Evolutionary conservation across 2,797 vertebrate genomes (phyloP).

Genomic region (Sebastes ruberrimus): DNA sequence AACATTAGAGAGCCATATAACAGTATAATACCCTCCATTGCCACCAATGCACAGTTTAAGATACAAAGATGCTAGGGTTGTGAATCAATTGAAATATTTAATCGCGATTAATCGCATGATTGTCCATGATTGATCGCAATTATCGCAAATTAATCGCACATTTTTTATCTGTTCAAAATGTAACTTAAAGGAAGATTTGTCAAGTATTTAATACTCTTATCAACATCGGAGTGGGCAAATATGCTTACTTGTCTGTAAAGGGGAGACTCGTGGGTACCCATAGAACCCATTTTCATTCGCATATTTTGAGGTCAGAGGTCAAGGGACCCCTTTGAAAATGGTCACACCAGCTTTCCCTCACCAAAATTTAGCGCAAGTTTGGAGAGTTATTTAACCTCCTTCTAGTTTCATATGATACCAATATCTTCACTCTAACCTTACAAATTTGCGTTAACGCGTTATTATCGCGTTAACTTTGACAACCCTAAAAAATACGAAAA

Average conservation of each 20-base stretch:
- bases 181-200: not conserved
- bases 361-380: too few relatives aligned
- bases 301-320: too few relatives aligned
- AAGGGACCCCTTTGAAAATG: too few relatives aligned
- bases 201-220: not conserved
- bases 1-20: slow-evolving; percentile 14
- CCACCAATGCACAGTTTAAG: not conserved
- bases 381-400: too few relatives aligned
- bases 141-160: not conserved
- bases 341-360: too few relatives aligned
- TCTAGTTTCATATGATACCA: too few relatives aligned
- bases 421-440: too few relatives aligned
- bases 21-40: not conserved
- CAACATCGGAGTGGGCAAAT: not conserved
- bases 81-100: not conserved
- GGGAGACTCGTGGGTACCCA: too few relatives aligned
- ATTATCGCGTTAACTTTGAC: not conserved
- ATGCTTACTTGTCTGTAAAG: not conserved
- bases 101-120: not conserved
- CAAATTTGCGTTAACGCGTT: not conserved
- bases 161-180: not conserved
- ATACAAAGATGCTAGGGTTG: not conserved
- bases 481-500: not conserved
- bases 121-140: not conserved
- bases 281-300: too few relatives aligned